Conservation (phyloP, 2,888 invertebrate genomes). For the Diarsia brunnea region DNA sequence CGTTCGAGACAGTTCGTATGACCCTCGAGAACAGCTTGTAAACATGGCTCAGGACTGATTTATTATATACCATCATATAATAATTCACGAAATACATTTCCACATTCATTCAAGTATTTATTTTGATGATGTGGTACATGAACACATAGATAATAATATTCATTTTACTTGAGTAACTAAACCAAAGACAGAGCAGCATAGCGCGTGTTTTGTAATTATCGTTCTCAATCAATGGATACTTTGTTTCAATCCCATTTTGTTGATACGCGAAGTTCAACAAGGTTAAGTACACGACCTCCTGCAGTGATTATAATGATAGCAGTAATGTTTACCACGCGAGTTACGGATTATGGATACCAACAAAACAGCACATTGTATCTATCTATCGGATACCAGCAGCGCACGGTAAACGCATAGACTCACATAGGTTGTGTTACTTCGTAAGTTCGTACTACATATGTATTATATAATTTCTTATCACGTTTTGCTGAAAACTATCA, state of each 20-base stretch:
- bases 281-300: conserved; percentile 24
- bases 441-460: too few relatives aligned
- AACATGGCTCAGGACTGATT: too few relatives aligned
- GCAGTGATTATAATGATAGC: conserved; percentile 1
- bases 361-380: conserved; percentile 9
- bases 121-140: too few relatives aligned
- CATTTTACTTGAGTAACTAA: too few relatives aligned
- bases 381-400: not conserved
- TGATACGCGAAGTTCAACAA: conserved; percentile 16
- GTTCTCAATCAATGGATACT: conserved; percentile 13
- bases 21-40: too few relatives aligned
- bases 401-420: not conserved
- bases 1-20: too few relatives aligned
- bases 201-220: not conserved
- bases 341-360: not conserved
- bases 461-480: not conserved
- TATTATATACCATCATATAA: too few relatives aligned
- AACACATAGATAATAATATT: too few relatives aligned
- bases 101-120: too few relatives aligned
- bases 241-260: not conserved
- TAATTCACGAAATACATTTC: too few relatives aligned
- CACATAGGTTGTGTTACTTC: not conserved
- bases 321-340: not conserved
- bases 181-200: not conserved
- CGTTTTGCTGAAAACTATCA: not conserved